phyloP scores from a whole-genome alignment of 2,797 vertebrate genomes.

The Leptoclinus maculatus region DNA sequence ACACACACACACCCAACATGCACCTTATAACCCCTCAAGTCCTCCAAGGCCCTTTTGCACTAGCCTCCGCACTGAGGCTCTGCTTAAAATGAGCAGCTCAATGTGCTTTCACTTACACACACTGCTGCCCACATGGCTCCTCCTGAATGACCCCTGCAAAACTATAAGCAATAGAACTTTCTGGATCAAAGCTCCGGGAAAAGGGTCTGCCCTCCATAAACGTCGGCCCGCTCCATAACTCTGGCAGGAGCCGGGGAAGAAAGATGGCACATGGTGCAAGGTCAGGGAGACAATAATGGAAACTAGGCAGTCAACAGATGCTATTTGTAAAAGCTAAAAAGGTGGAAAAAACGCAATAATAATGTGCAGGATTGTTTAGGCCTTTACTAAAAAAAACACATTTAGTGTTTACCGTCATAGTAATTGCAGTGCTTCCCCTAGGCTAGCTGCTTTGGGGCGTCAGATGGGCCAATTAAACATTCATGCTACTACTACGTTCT shows the following conservation, averaged over 20 bases:
- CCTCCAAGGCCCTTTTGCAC: slow-evolving; percentile 34
- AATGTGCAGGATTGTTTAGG: not conserved
- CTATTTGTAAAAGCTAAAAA: slow-evolving; percentile 33
- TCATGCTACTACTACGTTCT: not conserved
- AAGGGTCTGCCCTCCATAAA: slow-evolving; percentile 77
- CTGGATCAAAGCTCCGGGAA: slow-evolving; percentile 79
- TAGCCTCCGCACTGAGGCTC: slow-evolving; percentile 16
- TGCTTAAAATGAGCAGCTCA: slow-evolving; percentile 54
- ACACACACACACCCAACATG: slow-evolving; percentile 24
- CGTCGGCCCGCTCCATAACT: slow-evolving; percentile 72
- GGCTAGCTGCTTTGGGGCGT: not conserved
- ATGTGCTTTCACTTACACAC: slow-evolving; percentile 77
- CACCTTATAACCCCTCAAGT: slow-evolving; percentile 34
- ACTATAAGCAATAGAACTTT: slow-evolving; percentile 68
- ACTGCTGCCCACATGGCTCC: slow-evolving; percentile 71
- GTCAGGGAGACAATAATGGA: slow-evolving; percentile 68
- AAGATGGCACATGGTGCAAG: slow-evolving; percentile 67
- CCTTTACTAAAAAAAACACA: not conserved
- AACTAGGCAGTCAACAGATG: slow-evolving; percentile 61
- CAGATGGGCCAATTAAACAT: not conserved
- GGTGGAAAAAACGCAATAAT: not conserved
- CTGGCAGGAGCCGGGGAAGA: slow-evolving; percentile 71
- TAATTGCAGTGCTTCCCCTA: not conserved
- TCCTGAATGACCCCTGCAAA: slow-evolving; percentile 72
- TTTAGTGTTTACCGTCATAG: not conserved